Evolutionary conservation across 2,888 invertebrate genomes (phyloP), one percentile per base, ranked within the genome.

Genomic region (Crioceris asparagi): DNA sequence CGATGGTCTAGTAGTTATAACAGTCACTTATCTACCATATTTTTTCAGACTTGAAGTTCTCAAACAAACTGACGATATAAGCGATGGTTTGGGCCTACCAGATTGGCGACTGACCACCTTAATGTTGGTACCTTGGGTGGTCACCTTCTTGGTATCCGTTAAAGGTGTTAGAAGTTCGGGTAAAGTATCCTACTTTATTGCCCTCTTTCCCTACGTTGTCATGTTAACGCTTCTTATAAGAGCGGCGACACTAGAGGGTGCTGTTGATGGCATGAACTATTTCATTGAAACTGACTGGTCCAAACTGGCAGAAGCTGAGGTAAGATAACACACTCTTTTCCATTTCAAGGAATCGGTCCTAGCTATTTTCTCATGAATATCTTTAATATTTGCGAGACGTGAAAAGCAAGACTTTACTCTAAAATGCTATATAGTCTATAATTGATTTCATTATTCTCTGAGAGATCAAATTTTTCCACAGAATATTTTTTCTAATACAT

Each of bases 151-250:
- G 4, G 77, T 83, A 35, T 75, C 83, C 30, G 69, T 79, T 11
- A 74, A 72, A 44, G 84, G 84, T 7, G 81, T 85, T 1, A 78
- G 79, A 59, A 82, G 81, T 53, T 79, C 83, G 0, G 85, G 86
- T 30, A 85, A 84, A 61, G 82, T 79, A 0, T 79, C 90, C 0
- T 92, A 91, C 62, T 85, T 92, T 61, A 77, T 91, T n/a, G 91
- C 91, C 0, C 61, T 90, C 2, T 87, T 87, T 59, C 88, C 88
- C 0, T 86, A 85, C 54, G 70, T 83, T 4, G 77, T 90, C 34
- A 74, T 90, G 62, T 65, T 85, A 39, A 75, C 76, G 19, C 64
- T 90, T 29, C 69, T 90, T 10, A 73, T 85, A 33, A 72, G 78
- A 42, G 74, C 77, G 0, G 68, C 67, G 0, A 75, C 74, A 1